Base-by-base conservation (phyloP, 2,113 vertebrate genomes). In the Grantiella picta region DNA sequence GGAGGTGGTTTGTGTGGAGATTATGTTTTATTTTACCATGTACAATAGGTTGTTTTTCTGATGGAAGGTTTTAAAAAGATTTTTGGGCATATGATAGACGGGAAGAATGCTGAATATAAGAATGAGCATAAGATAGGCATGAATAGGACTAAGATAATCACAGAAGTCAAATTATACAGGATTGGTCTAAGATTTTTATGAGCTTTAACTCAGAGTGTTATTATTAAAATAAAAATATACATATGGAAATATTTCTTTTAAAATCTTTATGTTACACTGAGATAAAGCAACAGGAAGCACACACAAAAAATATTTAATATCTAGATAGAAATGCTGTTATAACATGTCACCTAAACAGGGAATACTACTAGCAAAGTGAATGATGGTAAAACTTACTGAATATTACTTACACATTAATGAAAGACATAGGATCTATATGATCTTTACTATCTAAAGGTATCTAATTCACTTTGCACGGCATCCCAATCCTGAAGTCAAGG, bases 21-120 rank as follows among this genome's bases (percentile, higher is more conserved):
- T 90, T 82, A 66, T 52, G 24, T 59, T 91, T 91, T 97, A 92
- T 88, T 95, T 91, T 70, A 83, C 38, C 63, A 69, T 29, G 11
- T 33, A 54, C 14, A 65, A 44, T 52, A 89, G 45, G 52, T 72
- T 54, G 10, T 3, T 65, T 85, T 80, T 76, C 54, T 70, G 45
- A 59, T 35, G 33, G 61, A 86, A 25, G 77, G 93, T 89, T 57
- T 5, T 0, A 11, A 36, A 59, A 59, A 64, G 2, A 25, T 60
- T 90, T 90, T 25, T 52, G 27, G 35, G 24, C 15, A 82, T 33
- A 63, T 59, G 35, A 96, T 31, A 82, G 33, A 60, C 53, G 23
- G 38, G 35, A 93, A 86, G 19, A 86, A 44, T 35, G 49, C 13
- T 31, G 50, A 87, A 80, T 95, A 76, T 64, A 89, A 79, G 35